A percentile compares a stretch with the other conserved stretches of the same genome.
These are phyloP conservation scores for Pteropus rufus DNA, from an alignment of 2,797 vertebrate genomes.

Conservation along the genomic window DNA sequence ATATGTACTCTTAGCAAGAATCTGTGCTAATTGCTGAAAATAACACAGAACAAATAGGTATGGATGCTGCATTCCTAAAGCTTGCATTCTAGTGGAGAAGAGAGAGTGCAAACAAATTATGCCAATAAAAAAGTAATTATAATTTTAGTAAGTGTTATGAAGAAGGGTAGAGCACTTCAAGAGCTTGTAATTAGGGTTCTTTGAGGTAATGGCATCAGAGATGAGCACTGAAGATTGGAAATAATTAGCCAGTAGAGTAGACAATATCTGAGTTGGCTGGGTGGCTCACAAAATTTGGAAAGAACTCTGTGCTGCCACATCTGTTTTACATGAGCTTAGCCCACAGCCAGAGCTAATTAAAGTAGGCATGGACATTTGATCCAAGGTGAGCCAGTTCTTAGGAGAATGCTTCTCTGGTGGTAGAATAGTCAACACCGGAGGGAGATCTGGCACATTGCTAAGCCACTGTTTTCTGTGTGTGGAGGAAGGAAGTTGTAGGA, in stretches of 20 bases:
- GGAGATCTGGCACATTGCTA: not conserved
- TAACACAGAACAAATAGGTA: slow-evolving; percentile 32
- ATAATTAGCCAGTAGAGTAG: slow-evolving; percentile 32
- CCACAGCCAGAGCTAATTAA: not conserved
- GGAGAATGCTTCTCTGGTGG: not conserved
- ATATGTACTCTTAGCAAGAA: not conserved
- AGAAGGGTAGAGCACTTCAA: not conserved
- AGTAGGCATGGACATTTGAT: not conserved
- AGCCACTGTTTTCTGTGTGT: not conserved
- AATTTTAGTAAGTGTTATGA: slow-evolving; percentile 56
- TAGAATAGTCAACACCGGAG: not conserved
- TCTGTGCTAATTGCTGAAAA: not conserved
- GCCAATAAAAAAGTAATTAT: slow-evolving; percentile 52
- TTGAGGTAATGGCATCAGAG: slow-evolving; percentile 47
- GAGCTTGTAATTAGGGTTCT: slow-evolving; percentile 50
- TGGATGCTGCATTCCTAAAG: not conserved
- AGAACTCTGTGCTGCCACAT: not conserved
- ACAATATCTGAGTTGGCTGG: not conserved
- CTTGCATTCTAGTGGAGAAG: not conserved
- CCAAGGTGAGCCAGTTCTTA: not conserved
- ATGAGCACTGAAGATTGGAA: slow-evolving; percentile 6
- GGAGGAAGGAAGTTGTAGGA: not conserved
- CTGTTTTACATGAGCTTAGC: not conserved
- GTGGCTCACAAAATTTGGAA: not conserved
- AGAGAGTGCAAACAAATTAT: slow-evolving; percentile 46